Conservation (phyloP, 2,113 vertebrate genomes). For the Cynoglossus semilaevis region DNA sequence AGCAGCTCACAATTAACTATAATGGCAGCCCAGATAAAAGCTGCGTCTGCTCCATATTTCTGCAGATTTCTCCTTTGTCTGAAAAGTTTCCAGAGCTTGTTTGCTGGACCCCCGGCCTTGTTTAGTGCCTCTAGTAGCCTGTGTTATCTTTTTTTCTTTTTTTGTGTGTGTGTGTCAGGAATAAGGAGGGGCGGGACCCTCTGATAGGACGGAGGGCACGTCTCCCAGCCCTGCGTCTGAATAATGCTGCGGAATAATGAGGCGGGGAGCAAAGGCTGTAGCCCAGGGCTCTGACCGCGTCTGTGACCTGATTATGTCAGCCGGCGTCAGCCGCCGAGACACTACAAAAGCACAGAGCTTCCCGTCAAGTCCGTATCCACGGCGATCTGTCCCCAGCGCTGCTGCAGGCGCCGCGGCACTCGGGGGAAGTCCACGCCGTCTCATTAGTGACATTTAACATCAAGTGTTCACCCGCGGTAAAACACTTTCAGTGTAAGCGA, state of each 20-base stretch:
- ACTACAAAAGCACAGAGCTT: slow-evolving; percentile 83
- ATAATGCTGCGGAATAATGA: slow-evolving; percentile 84
- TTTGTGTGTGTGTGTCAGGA: slow-evolving; percentile 18
- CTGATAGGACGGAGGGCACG: slow-evolving; percentile 62
- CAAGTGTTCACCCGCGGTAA: slow-evolving; percentile 60
- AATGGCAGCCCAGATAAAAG: background rate
- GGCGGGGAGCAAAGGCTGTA: slow-evolving; percentile 79
- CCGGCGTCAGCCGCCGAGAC: slow-evolving; percentile 83
- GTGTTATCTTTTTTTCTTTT: slow-evolving; percentile 57
- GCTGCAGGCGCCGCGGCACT: slow-evolving; percentile 77
- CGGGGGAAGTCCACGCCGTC: slow-evolving; percentile 79
- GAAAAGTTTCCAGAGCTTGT: slow-evolving; percentile 35
- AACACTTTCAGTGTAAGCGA: slow-evolving; percentile 16
- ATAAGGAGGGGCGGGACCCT: slow-evolving; percentile 35
- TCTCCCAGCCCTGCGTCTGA: slow-evolving; percentile 79
- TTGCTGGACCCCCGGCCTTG: slow-evolving; percentile 53
- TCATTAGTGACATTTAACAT: slow-evolving; percentile 84
- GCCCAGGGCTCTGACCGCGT: slow-evolving; percentile 84
- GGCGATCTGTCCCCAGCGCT: slow-evolving; percentile 75
- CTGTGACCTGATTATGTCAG: slow-evolving; percentile 90
- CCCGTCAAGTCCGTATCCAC: slow-evolving; percentile 82
- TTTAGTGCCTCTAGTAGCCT: slow-evolving; percentile 61
- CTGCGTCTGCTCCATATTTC: background rate
- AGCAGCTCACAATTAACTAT: background rate
- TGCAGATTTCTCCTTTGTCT: slow-evolving; percentile 2